Base-by-base conservation (phyloP, 2,113 vertebrate genomes). In the Hucho hucho region DNA sequence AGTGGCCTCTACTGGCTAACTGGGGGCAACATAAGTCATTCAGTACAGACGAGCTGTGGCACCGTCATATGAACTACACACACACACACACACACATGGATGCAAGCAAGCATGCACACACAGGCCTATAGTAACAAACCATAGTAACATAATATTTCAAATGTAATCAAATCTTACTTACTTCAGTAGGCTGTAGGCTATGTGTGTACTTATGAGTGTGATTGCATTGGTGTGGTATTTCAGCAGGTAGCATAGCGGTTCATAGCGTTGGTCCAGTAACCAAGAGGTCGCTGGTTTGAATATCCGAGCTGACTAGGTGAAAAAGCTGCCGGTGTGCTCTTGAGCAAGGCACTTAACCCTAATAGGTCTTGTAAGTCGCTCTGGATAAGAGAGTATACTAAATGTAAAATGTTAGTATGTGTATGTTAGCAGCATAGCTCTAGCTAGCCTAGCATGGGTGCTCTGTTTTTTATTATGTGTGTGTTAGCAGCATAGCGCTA, bases 1-100 rank as follows among this genome's bases (percentile, higher is more conserved):
- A 98, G 96, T 98, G 97, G 95, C 97, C 97, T 96, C 96, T 98
- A 90, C 96, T 97, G 97, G 96, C 94, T 96, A 95, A 93, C 94
- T 92, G 92, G 93, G 93, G 93, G 90, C 92, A 95, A 94, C 92
- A 89, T 88, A 89, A 95, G 92, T 93, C 94, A 93, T 78, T 78
- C 76, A 80, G 81, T 86, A 78, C 56, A 81, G 71, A 83, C 28
- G 25, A 61, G 58, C 58, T 9, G n/a, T 9, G 49, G 13, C 70
- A 46, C 68, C 29, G 53, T 56, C 26, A 71, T 67, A 11, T 58
- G 70, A 75, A 66, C 9, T 12, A 56, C 0, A 11, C 46, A 78
- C 37, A 37, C 59, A 75, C 65, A 18, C 24, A 65, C 43, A 65
- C 43, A 24, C 63, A 72, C 24, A 22, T 26, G 29, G 24, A 22